Evolutionary conservation across 2,113 vertebrate genomes (phyloP).

Genomic region (Datnioides undecimradiatus): DNA sequence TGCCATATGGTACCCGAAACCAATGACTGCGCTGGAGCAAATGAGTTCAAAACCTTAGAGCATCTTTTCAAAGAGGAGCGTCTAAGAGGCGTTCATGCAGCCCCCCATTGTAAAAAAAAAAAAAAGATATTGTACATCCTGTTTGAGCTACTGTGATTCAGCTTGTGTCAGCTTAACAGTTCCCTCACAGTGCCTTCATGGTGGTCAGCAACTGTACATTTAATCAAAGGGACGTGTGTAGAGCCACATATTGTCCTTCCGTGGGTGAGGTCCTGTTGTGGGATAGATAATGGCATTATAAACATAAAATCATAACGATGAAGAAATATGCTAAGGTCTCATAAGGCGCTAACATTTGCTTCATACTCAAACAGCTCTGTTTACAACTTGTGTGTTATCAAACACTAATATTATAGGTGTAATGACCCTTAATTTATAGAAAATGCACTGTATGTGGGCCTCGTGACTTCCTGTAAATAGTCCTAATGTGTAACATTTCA

Average conservation of each 20-base stretch:
- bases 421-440: slow-evolving; percentile 62
- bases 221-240: slow-evolving; percentile 51
- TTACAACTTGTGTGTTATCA: slow-evolving; percentile 59
- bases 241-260: slow-evolving; percentile 32
- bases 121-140: slow-evolving; percentile 63
- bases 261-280: slow-evolving; percentile 31
- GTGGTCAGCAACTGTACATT: slow-evolving; percentile 54
- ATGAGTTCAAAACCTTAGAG: slow-evolving; percentile 21
- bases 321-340: slow-evolving; percentile 26
- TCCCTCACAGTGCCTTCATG: slow-evolving; percentile 83
- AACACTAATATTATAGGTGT: slow-evolving; percentile 57
- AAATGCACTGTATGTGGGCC: slow-evolving; percentile 55
- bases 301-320: slow-evolving; percentile 33
- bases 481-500: slow-evolving; percentile 59
- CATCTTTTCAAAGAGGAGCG: slow-evolving; percentile 7
- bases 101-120: slow-evolving; percentile 68
- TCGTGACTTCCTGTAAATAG: slow-evolving; percentile 75
- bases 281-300: slow-evolving; percentile 23
- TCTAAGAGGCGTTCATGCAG: slow-evolving; percentile 28
- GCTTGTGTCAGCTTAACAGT: slow-evolving; percentile 63
- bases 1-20: slow-evolving; percentile 22
- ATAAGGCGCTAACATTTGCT: slow-evolving; percentile 29
- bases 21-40: slow-evolving; percentile 26
- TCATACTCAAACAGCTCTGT: slow-evolving; percentile 54
- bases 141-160: slow-evolving; percentile 64